A percentile compares a stretch with the other conserved stretches of the same genome.
Evolutionary conservation across 2,797 vertebrate species (phyloP).

Genomic region (Buphagus erythrorhynchus): DNA sequence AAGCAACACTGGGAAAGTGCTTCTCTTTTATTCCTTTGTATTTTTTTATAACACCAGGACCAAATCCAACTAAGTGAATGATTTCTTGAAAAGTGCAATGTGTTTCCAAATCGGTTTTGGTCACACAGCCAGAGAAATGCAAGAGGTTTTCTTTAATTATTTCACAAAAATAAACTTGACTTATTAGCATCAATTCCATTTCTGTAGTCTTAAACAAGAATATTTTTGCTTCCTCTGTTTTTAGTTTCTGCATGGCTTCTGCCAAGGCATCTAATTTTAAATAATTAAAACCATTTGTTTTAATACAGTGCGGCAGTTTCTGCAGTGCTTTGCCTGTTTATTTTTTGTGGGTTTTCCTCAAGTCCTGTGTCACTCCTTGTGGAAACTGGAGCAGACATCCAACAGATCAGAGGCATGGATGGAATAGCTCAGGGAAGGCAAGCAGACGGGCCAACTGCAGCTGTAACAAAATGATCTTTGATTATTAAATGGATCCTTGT

Average conservation of each 20-base stretch:
- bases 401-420: constrained; percentile 48
- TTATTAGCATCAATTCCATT: constrained; percentile 31
- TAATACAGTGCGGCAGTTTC: constrained; percentile 14
- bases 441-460: constrained; percentile 37
- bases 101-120: constrained; percentile 37
- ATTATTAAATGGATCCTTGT: constrained; percentile 70
- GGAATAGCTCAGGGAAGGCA: constrained; percentile 5
- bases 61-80: constrained; percentile 28
- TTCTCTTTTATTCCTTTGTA: neutral
- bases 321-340: constrained; percentile 18
- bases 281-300: constrained; percentile 63
- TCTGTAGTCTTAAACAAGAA: constrained; percentile 60
- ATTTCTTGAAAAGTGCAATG: constrained; percentile 18
- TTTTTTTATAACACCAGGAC: neutral
- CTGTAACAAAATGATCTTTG: constrained; percentile 40
- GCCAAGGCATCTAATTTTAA: constrained; percentile 30
- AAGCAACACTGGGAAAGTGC: neutral
- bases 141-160: constrained; percentile 34
- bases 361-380: neutral
- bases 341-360: constrained; percentile 17
- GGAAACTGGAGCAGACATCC: constrained; percentile 2
- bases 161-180: constrained; percentile 44
- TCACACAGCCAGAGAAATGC: constrained; percentile 30
- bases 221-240: constrained; percentile 24
- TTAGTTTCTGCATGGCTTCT: neutral